Evolutionary conservation across 2,797 vertebrate species (phyloP).

Genomic region (Mormyrus hasselquistii): DNA sequence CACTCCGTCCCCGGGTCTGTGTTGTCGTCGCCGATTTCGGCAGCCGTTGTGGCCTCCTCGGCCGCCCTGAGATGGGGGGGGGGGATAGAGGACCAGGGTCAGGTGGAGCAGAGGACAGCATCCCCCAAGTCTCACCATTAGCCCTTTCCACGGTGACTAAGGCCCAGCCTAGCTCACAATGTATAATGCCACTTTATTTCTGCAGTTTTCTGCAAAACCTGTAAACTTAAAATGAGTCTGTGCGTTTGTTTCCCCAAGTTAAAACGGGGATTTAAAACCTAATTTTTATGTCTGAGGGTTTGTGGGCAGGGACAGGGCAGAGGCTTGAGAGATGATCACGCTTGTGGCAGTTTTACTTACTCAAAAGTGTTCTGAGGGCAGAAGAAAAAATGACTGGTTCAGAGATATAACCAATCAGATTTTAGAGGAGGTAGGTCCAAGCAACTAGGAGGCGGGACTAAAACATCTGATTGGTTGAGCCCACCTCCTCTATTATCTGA

Average conservation of each 20-base stretch:
- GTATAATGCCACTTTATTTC: neutral
- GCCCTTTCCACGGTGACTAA: neutral
- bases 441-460: too few relatives aligned
- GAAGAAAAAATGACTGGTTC: too few relatives aligned
- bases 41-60: slow-evolving; percentile 89
- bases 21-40: slow-evolving; percentile 72
- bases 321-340: neutral
- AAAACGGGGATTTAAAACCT: neutral
- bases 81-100: neutral
- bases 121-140: neutral
- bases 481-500: too few relatives aligned
- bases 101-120: neutral
- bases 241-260: neutral
- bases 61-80: slow-evolving; percentile 73
- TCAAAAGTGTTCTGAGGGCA: too few relatives aligned
- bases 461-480: too few relatives aligned
- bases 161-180: neutral
- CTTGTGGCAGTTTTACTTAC: neutral
- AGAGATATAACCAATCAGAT: too few relatives aligned
- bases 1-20: slow-evolving; percentile 88
- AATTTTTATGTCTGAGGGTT: neutral
- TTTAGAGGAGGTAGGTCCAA: too few relatives aligned
- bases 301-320: neutral
- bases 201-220: neutral
- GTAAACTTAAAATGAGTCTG: neutral